Evolutionary conservation across 2,113 vertebrate species (phyloP), one percentile per base, ranked within the genome.

Genomic region (Microtus ochrogaster): DNA sequence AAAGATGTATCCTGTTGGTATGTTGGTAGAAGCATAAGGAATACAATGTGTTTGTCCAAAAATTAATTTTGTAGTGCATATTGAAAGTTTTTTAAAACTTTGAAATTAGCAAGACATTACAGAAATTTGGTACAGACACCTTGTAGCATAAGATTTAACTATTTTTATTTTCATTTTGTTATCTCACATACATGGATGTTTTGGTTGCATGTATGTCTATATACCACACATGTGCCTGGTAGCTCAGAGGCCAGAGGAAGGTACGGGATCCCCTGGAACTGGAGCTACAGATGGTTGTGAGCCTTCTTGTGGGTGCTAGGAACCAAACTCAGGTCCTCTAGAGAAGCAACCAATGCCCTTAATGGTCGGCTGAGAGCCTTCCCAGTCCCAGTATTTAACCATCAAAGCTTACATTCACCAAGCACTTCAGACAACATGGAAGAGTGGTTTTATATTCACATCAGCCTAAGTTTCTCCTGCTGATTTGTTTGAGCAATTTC

Each of bases 31-130:
- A 90, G 63, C 77, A 68, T 82, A 94, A 94, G 89, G 36, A 12
- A 68, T 61, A 61, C 1, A 92, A 63, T 79, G 17, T 95, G 91
- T 78, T 95, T 70, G 22, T 52, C 4, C 65, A 97, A 68, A 94
- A 92, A 91, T 39, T 85, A 39, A 95, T 89, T 96, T 91, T 96
- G 36, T n/a, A 70, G 6, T 91, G 5, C 91, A 0, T 92, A 77
- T 47, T 95, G 22, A 92, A 30, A 47, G 14, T 6, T 24, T 93
- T 68, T 85, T 72, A 97, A 88, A 81, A 78, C 58, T 36, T 92
- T 65, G 41, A 78, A 3, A n/a, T 82, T 85, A 73, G 63, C 65
- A 93, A 41, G 72, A 84, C n/a, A 91, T 65, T 66, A 93, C 88
- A 55, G 87, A 95, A 88, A 74, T 94, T 68, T 83, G 63, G 72